Conservation (phyloP, 2,888 invertebrate species). For the Tipula unca region DNA sequence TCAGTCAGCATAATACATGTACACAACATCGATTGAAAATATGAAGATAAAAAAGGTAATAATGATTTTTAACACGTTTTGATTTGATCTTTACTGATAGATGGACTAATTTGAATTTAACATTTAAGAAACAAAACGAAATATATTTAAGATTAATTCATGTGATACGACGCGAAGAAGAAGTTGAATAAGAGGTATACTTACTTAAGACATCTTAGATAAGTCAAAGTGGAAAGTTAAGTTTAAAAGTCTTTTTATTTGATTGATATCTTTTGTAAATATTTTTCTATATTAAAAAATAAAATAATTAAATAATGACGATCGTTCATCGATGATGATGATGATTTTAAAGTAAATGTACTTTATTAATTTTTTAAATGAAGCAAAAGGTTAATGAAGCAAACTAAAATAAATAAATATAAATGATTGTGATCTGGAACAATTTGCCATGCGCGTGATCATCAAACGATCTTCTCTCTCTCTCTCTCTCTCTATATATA, state of each 20-base stretch:
- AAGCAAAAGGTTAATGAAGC: background rate
- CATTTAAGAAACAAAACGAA: conserved; percentile 14
- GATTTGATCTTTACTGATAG: conserved; percentile 14
- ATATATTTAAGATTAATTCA: conserved; percentile 8
- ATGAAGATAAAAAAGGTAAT: background rate
- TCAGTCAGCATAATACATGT: background rate
- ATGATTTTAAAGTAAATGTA: background rate
- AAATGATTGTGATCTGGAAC: background rate
- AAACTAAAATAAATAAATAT: background rate
- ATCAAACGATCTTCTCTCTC: background rate
- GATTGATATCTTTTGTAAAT: conserved; percentile 8
- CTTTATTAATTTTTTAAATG: background rate
- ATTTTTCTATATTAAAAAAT: background rate
- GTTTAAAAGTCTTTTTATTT: background rate
- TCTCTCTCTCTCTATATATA: too few relatives aligned
- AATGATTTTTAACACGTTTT: conserved; percentile 8
- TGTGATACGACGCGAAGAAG: background rate
- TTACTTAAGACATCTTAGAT: background rate
- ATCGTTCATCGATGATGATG: background rate
- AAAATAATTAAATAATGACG: background rate
- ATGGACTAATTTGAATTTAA: conserved; percentile 14
- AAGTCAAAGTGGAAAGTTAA: conserved; percentile 14
- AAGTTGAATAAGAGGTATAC: background rate
- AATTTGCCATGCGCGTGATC: background rate
- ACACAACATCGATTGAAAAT: too few relatives aligned